Evolutionary conservation across 2,113 vertebrate genomes (phyloP), one percentile per base, ranked within the genome.

Genomic region (Ceratotherium simum): DNA sequence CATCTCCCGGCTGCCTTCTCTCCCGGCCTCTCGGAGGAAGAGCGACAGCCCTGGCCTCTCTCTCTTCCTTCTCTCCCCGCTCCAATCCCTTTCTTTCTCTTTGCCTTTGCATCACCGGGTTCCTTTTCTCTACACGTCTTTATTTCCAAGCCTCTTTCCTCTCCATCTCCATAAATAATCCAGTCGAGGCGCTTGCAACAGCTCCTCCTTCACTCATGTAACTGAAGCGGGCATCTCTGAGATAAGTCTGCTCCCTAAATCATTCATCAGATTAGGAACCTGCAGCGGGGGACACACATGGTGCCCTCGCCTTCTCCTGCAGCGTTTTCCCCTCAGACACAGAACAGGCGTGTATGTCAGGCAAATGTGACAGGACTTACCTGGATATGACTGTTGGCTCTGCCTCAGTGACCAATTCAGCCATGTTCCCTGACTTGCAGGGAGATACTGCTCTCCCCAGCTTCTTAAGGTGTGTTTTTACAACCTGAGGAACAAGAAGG

Each of bases 81-180:
- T 36, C 46, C 80, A 46, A 3, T 70, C 16, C 11, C 36, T 39
- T 56, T 80, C 14, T 69, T 36, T 67, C n/a, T 65, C 56, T 46
- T 78, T 58, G 72, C 58, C 73, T 90, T 67, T 70, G 7, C 8
- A 29, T 81, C 21, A 18, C 25, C 39, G 54, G 51, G 2, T 46
- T 95, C 36, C 42, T 90, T 56, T 56, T 36, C 96, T 88, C 73
- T 25, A 23, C 8, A 70, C 31, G 16, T 91, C 96, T 86, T 89
- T 88, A 75, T 82, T 62, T 51, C 17, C 58, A 94, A 95, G 51
- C 42, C 3, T 80, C 70, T 76, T 92, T 92, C 90, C 69, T 72
- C 60, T 90, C 76, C 46, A 33, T 90, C 87, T 67, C 92, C 92
- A 95, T 97, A 78, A 98, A 98, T 92, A 97, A 87, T 90, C 31